phyloP scores from a whole-genome alignment of 53 echinoderm and acorn worm species.

The Astropecten irregularis region DNA sequence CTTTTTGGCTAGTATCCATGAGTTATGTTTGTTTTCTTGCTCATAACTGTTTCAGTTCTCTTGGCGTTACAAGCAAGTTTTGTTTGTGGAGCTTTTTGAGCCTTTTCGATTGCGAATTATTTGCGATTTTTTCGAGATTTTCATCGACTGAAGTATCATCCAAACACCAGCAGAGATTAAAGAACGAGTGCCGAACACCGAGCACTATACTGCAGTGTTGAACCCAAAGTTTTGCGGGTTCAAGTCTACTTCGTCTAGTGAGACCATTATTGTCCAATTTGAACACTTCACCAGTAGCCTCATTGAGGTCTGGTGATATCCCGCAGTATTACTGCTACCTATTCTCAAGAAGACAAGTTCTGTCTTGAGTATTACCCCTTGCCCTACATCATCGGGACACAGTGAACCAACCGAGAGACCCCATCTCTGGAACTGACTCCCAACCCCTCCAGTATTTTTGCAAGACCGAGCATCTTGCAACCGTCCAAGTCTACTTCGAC shows the following conservation, averaged over 20 bases:
- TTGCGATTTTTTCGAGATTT: slow-evolving; percentile 6
- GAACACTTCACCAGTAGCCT: slow-evolving; percentile 28
- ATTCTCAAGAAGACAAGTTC: slow-evolving; percentile 1
- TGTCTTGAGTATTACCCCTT: background rate
- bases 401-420: no score
- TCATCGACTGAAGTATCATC: no score
- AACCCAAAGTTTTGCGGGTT: background rate
- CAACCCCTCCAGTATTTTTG: background rate
- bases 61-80: slow-evolving; percentile 36
- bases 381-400: background rate
- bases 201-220: background rate
- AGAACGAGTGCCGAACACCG: background rate
- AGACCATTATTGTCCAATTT: background rate
- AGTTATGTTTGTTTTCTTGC: background rate
- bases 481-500: background rate
- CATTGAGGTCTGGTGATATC: slow-evolving; percentile 36
- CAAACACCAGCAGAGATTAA: background rate
- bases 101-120: slow-evolving; percentile 4
- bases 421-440: background rate
- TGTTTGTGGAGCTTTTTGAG: slow-evolving; percentile 34
- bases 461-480: slow-evolving; percentile 5
- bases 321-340: background rate
- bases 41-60: slow-evolving; percentile 19
- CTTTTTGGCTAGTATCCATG: background rate
- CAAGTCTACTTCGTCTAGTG: background rate